Conservation (phyloP, 2,888 invertebrate genomes). For the Malachius bipustulatus region DNA sequence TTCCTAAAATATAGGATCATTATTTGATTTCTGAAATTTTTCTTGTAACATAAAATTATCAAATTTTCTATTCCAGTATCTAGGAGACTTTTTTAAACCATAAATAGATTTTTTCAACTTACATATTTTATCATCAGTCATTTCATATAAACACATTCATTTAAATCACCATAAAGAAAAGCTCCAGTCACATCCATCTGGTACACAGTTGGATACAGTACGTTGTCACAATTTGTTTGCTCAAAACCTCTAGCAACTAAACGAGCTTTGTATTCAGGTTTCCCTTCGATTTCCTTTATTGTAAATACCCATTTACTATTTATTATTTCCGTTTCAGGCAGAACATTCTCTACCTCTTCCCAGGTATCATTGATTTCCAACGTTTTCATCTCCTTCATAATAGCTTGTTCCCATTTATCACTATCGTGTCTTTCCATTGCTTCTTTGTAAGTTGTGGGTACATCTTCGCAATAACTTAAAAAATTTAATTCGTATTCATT, state of each 20-base stretch:
- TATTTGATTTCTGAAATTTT: too few relatives aligned
- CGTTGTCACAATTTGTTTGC: not conserved
- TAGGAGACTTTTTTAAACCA: constrained; percentile 3
- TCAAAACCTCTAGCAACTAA: constrained; percentile 1
- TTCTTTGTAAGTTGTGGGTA: constrained; percentile 13
- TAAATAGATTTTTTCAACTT: not conserved
- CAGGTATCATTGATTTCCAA: too few relatives aligned
- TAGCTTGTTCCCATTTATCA: constrained; percentile 11
- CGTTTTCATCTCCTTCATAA: constrained; percentile 4
- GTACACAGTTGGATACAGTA: not conserved
- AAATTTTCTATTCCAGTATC: constrained; percentile 3
- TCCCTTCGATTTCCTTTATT: constrained; percentile 2
- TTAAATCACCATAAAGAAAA: too few relatives aligned
- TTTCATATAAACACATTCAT: too few relatives aligned
- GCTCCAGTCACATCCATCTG: too few relatives aligned
- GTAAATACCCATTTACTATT: not conserved
- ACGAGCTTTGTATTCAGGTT: not conserved
- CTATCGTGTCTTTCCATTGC: constrained; percentile 12
- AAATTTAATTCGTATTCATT: not conserved
- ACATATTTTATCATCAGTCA: too few relatives aligned
- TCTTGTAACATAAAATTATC: constrained; percentile 3
- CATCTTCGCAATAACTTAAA: constrained; percentile 4
- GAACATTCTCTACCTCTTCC: constrained; percentile 1
- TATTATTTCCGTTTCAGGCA: not conserved
- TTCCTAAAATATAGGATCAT: too few relatives aligned